These are phyloP conservation scores for Cephus rjabovi DNA, from an alignment of 2,888 invertebrate species.

Conservation along the genomic window DNA sequence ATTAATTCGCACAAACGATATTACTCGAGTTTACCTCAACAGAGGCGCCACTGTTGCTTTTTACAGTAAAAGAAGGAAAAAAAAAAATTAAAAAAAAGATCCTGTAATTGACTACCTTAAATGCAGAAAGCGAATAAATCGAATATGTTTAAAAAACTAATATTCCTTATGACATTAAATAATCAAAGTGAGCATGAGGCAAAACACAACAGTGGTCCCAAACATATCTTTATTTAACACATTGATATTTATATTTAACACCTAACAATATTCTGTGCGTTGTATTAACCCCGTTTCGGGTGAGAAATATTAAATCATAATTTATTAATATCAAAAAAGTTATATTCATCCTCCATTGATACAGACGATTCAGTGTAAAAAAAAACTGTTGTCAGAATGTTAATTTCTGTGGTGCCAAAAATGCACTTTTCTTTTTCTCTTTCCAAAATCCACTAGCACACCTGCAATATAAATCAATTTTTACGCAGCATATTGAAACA, in stretches of 20 bases:
- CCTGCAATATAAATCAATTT: neutral
- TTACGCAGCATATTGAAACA: conserved; percentile 74
- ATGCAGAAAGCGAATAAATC: neutral
- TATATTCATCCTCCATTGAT: neutral
- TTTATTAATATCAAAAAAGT: neutral
- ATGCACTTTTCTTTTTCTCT: neutral
- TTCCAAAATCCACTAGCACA: neutral
- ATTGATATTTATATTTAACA: neutral
- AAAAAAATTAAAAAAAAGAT: neutral
- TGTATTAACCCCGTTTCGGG: neutral
- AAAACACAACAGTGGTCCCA: neutral
- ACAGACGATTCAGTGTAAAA: neutral
- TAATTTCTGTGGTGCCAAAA: neutral
- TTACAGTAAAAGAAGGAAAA: neutral
- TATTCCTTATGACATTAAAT: neutral
- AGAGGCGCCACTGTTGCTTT: neutral
- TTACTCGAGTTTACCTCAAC: neutral
- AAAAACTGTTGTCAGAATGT: neutral
- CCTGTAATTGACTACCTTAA: neutral
- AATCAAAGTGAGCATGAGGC: neutral
- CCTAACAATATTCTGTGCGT: neutral
- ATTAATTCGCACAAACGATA: neutral
- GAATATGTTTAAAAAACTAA: neutral
- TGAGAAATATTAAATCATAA: neutral
- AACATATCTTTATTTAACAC: neutral